Evolutionary conservation across 2,797 vertebrate genomes (phyloP).

Genomic region (Ciconia nigra): DNA sequence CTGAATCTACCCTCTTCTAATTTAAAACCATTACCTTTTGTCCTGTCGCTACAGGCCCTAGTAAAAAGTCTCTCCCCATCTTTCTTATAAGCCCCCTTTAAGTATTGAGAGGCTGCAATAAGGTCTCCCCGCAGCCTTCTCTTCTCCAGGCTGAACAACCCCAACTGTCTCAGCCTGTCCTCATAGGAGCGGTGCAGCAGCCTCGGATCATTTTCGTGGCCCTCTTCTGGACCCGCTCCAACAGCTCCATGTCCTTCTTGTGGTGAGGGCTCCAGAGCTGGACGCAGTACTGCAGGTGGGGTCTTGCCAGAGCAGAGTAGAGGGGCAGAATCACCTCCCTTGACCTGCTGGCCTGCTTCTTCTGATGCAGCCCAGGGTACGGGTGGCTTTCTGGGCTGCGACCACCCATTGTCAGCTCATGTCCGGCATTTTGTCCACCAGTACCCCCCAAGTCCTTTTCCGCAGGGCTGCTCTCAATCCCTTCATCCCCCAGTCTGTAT

Average conservation of each 20-base stretch:
- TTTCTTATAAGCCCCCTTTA: not conserved
- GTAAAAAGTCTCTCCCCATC: not conserved
- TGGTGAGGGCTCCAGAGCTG: not conserved
- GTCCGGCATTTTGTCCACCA: not conserved
- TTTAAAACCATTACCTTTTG: not conserved
- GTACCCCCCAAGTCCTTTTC: not conserved
- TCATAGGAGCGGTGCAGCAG: not conserved
- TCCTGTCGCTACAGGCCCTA: rapidly evolving
- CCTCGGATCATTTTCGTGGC: not conserved
- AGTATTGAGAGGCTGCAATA: not conserved
- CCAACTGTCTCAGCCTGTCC: not conserved
- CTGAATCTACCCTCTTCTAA: not conserved
- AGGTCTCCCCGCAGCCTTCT: too few species aligned
- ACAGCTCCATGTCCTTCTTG: not conserved
- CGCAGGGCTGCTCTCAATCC: not conserved
- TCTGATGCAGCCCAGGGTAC: not conserved
- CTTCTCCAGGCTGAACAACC: too few species aligned
- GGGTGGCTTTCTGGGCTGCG: rapidly evolving
- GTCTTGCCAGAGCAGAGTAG: rapidly evolving
- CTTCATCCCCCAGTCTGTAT: not conserved
- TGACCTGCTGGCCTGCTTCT: not conserved
- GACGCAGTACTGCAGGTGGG: rapidly evolving
- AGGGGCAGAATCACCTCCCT: not conserved
- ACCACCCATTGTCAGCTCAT: rapidly evolving
- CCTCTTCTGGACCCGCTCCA: not conserved